Evolutionary conservation across 2,113 vertebrate species (phyloP), one percentile per base, ranked within the genome.

Genomic region (Pagrus major): DNA sequence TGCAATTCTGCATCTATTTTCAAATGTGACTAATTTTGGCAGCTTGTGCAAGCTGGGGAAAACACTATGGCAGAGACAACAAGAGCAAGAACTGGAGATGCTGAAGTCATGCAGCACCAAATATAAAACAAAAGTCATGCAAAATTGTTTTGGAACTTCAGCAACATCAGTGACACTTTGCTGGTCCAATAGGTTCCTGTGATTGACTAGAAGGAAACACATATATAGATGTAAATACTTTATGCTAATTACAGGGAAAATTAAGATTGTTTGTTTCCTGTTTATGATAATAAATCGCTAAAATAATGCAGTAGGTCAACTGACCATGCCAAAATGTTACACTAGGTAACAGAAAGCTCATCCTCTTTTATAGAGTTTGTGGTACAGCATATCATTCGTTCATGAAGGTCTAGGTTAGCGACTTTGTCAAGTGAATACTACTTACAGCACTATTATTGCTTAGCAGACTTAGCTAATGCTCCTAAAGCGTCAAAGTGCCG

Each of bases 1-100:
- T 78, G 49, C 41, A 27, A 37, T 25, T 67, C 6, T 54, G 52
- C 6, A 56, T 27, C 71, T 75, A 35, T 74, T 60, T 81, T 63
- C 61, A 77, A 67, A 75, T 27, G 23, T 20, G 18, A 59, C 27
- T 42, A 65, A 37, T 75, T 76, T 46, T 20, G 18, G 49, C 18
- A 23, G 20, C 18, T 52, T 16, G 33, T 58, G 58, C 47, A 35
- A 52, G 29, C 7, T 42, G 27, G 65, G 52, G 21, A 11, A 60
- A 42, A 59, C 49, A 44, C 18, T 37, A 69, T 59, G 69, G 7
- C 2, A 37, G 15, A 55, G n/a, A 71, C 52, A 46, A 72, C 39
- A 44, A 46, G 20, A 7, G 27, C 10, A 72, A 15, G 7, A 41
- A 35, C 7, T 20, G 0, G 8, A 23, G 41, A 33, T 49, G 18